Percentiles rank a stretch among this genome's conserved stretches.
phyloP scores from a whole-genome alignment of 2,113 vertebrate species.

The Elephas maximus region DNA sequence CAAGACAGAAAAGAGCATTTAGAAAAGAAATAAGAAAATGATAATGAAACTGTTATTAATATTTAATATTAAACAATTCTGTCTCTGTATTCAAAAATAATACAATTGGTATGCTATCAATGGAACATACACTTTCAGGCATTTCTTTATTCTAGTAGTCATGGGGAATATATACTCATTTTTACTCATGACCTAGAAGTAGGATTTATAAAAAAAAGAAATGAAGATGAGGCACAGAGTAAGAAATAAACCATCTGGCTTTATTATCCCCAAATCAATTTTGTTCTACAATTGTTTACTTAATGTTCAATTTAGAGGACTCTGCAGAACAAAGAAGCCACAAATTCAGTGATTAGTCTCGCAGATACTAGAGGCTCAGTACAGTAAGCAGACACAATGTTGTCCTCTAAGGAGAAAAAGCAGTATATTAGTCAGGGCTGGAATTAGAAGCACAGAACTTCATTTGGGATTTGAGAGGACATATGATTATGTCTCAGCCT shows the following conservation, averaged over 20 bases:
- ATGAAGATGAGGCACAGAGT: neutral
- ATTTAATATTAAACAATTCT: neutral
- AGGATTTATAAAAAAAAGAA: neutral
- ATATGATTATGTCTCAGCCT: neutral
- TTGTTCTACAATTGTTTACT: neutral
- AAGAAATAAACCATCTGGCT: slow-evolving; percentile 35
- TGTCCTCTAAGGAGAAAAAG: neutral
- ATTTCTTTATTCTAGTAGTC: neutral
- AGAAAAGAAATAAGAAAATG: neutral
- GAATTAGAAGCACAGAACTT: neutral
- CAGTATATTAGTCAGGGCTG: neutral
- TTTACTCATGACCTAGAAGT: neutral
- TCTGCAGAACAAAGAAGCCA: neutral
- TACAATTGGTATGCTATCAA: neutral
- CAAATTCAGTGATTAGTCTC: neutral
- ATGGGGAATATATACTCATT: neutral
- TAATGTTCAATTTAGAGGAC: neutral
- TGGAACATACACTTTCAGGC: neutral
- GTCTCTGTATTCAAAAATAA: slow-evolving; percentile 18
- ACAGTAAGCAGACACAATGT: neutral
- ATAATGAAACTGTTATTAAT: neutral
- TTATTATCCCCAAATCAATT: slow-evolving; percentile 3
- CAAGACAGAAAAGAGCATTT: neutral
- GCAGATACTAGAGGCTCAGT: neutral
- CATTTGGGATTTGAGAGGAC: neutral